Conservation (phyloP, 2,113 vertebrate genomes). For the Alligator mississippiensis region DNA sequence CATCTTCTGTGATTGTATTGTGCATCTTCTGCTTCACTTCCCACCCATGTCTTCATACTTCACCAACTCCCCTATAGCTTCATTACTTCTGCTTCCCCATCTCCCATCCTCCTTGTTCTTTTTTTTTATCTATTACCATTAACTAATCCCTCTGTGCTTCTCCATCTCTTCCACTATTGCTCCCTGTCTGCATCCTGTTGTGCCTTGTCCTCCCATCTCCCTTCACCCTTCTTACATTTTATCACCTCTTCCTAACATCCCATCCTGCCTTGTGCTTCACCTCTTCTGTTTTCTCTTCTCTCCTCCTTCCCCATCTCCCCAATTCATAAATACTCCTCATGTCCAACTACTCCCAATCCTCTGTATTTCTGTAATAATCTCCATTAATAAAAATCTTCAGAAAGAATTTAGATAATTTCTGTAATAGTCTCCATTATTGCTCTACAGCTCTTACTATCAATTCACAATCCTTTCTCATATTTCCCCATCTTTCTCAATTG, state of each 20-base stretch:
- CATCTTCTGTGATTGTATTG: no score
- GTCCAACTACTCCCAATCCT: neutral
- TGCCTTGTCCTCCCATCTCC: neutral
- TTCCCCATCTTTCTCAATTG: neutral
- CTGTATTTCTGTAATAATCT: no score
- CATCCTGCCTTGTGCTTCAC: neutral
- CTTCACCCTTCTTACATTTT: neutral
- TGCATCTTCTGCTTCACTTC: no score
- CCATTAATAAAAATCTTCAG: no score
- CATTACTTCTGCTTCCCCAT: neutral
- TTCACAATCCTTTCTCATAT: neutral
- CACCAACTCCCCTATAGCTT: neutral
- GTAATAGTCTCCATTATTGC: neutral
- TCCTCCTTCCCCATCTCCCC: neutral
- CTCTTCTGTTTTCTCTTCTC: neutral
- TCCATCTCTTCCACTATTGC: accelerated
- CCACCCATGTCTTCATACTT: neutral
- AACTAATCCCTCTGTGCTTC: neutral
- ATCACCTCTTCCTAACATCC: neutral
- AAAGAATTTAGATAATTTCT: no score
- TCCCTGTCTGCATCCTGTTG: neutral
- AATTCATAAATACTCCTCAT: neutral
- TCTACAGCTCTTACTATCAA: neutral
- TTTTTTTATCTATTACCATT: no score
- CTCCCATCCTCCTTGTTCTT: neutral